A percentile compares a stretch with the other conserved stretches of the same genome.
Conservation (phyloP, 2,888 invertebrate species). For the Caenorhabditis uteleia region DNA sequence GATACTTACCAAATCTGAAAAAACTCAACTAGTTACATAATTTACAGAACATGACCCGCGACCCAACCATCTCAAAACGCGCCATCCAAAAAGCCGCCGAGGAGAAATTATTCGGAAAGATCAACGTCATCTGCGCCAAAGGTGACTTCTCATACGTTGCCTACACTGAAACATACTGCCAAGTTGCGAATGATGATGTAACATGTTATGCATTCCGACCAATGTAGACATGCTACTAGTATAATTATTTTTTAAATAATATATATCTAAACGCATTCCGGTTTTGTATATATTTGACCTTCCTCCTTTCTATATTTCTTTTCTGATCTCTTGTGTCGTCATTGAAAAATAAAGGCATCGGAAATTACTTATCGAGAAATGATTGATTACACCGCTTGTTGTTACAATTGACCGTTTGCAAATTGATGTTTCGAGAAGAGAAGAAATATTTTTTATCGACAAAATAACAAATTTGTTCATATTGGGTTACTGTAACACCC, state of each 20-base stretch:
- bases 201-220: slow-evolving; percentile 68
- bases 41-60: slow-evolving; percentile 62
- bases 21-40: too few species aligned
- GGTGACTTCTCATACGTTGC: slow-evolving; percentile 67
- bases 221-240: slow-evolving; percentile 37
- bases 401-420: too few species aligned
- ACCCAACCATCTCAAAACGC: slow-evolving; percentile 64
- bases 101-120: slow-evolving; percentile 60
- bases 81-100: slow-evolving; percentile 68
- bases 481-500: too few species aligned
- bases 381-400: too few species aligned
- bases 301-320: slow-evolving; percentile 8
- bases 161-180: slow-evolving; percentile 60
- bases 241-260: slow-evolving; percentile 22
- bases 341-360: too few species aligned
- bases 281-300: slow-evolving; percentile 31
- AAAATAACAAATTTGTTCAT: too few species aligned
- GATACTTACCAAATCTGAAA: too few species aligned
- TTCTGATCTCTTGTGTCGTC: too few species aligned
- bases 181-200: slow-evolving; percentile 62
- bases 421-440: too few species aligned
- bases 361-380: too few species aligned
- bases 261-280: slow-evolving; percentile 36
- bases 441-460: too few species aligned
- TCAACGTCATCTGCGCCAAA: slow-evolving; percentile 67